phyloP scores from a whole-genome alignment of 2,888 invertebrate species.

The Ochlodes sylvanus region DNA sequence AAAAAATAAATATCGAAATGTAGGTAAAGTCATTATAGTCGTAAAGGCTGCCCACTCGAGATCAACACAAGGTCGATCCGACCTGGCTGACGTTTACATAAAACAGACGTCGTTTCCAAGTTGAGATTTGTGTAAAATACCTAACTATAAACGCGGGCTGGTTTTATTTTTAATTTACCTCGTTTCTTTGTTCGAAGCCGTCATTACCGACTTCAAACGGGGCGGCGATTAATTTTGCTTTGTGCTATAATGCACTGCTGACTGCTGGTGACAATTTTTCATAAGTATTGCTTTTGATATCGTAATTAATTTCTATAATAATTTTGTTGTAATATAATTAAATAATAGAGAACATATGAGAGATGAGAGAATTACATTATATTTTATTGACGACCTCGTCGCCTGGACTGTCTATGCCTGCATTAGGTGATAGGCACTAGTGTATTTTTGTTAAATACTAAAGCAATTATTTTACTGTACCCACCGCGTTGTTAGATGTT shows the following conservation, averaged over 20 bases:
- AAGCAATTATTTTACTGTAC: no score
- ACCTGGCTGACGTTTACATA: neutral
- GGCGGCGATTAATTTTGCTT: slow-evolving; percentile 19
- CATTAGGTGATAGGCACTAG: no score
- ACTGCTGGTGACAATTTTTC: slow-evolving; percentile 1
- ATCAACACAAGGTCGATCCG: neutral
- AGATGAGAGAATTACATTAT: no score
- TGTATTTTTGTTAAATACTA: no score
- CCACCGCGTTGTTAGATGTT: no score
- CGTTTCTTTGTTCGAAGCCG: slow-evolving; percentile 19
- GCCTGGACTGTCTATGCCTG: no score
- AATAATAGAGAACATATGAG: no score
- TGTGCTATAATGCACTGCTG: slow-evolving; percentile 9
- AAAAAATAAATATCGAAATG: no score
- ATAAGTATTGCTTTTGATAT: slow-evolving; percentile 1
- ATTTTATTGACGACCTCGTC: no score
- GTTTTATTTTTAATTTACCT: slow-evolving; percentile 21
- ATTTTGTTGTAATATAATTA: neutral
- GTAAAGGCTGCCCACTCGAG: neutral
- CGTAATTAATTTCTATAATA: slow-evolving; percentile 6
- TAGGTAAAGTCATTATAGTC: no score
- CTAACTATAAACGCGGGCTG: slow-evolving; percentile 1
- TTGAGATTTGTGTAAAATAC: slow-evolving; percentile 7
- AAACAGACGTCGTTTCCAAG: neutral
- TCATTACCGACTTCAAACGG: slow-evolving; percentile 15